Conservation (phyloP, 2,113 vertebrate genomes). For the Barnardius zonarius region DNA sequence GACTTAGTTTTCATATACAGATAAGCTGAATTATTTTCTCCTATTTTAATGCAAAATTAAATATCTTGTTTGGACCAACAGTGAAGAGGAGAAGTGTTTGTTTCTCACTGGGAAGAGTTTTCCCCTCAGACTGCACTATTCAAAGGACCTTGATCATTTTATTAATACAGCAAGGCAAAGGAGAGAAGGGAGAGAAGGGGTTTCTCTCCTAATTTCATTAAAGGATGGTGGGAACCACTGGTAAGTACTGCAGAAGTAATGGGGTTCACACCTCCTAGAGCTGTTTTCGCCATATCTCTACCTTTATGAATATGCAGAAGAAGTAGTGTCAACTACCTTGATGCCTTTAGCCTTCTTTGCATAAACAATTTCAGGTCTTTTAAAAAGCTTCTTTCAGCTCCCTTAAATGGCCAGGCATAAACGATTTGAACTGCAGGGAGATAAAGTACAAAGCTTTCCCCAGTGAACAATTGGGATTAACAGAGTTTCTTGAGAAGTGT, state of each 20-base stretch:
- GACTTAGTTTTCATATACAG: neutral
- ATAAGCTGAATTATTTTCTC: neutral
- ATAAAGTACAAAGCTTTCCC: neutral
- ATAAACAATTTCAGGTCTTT: neutral
- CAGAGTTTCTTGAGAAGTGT: neutral
- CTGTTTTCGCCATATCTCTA: neutral
- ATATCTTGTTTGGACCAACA: neutral
- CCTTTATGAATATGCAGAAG: neutral
- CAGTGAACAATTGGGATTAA: neutral
- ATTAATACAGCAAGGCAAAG: neutral
- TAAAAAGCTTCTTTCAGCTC: neutral
- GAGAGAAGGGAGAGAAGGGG: neutral
- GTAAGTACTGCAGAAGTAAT: neutral
- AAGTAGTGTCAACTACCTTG: neutral
- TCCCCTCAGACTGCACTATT: neutral
- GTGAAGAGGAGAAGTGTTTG: neutral
- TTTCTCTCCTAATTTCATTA: neutral
- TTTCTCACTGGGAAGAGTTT: neutral
- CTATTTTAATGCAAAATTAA: neutral
- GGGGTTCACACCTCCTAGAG: neutral
- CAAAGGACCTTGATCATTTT: neutral
- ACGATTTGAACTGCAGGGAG: rapidly evolving
- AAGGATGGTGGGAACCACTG: neutral
- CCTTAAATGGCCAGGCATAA: neutral
- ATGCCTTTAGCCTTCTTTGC: neutral